These are phyloP conservation scores for Gambusia affinis DNA, from an alignment of 2,113 vertebrate genomes.

Conservation along the genomic window DNA sequence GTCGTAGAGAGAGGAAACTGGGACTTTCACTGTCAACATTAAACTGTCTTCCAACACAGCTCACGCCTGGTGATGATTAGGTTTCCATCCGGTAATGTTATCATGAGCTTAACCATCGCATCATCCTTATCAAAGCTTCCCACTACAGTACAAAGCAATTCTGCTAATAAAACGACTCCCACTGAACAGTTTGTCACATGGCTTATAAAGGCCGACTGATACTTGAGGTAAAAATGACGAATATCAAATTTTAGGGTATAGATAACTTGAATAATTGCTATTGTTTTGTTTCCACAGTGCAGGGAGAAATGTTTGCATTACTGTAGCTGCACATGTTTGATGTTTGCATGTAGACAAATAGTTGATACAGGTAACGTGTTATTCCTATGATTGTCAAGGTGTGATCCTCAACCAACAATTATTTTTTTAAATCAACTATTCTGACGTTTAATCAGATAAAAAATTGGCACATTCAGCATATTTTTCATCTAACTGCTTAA, in stretches of 20 bases:
- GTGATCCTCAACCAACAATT: not conserved
- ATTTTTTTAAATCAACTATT: too few relatives aligned
- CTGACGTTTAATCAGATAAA: too few relatives aligned
- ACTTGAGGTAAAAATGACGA: not conserved
- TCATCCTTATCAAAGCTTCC: too few relatives aligned
- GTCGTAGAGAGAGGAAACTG: too few relatives aligned
- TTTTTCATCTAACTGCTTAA: too few relatives aligned
- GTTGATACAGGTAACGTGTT: not conserved
- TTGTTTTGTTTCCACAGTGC: not conserved
- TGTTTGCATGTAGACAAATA: not conserved
- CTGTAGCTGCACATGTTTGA: not conserved
- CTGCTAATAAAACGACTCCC: not conserved
- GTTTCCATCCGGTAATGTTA: not conserved
- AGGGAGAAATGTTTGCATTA: constrained; percentile 3
- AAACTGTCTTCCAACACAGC: not conserved
- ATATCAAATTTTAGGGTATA: not conserved
- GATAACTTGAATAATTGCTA: not conserved
- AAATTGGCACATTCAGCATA: too few relatives aligned
- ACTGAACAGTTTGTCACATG: not conserved
- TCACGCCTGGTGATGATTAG: not conserved
- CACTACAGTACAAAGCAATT: too few relatives aligned
- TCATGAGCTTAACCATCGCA: not conserved
- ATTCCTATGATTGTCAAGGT: not conserved
- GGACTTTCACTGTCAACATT: not conserved
- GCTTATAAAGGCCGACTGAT: not conserved